phyloP scores from a whole-genome alignment of 2,113 vertebrate genomes.

The Clarias magur region DNA sequence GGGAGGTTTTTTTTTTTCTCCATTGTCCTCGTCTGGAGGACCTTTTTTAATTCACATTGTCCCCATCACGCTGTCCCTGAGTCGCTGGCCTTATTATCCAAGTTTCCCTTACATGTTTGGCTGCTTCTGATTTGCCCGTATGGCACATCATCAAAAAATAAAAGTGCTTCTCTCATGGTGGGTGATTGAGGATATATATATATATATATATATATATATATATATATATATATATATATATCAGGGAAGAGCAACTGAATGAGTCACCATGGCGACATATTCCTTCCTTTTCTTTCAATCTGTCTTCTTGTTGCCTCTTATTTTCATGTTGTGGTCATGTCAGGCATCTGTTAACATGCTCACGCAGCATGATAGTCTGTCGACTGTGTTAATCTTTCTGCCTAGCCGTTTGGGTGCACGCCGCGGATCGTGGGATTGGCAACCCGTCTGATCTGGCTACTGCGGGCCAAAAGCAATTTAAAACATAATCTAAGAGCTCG shows the following conservation, averaged over 20 bases:
- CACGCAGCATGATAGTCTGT: not conserved
- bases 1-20: too few species aligned
- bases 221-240: not conserved
- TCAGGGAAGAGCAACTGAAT: slow-evolving; percentile 25
- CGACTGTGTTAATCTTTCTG: not conserved
- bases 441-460: not conserved
- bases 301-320: slow-evolving; percentile 26
- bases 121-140: slow-evolving; percentile 42
- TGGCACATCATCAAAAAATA: slow-evolving; percentile 31
- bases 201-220: not conserved
- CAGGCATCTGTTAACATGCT: slow-evolving; percentile 2
- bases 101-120: slow-evolving; percentile 5
- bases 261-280: slow-evolving; percentile 50
- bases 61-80: not conserved
- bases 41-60: slow-evolving; percentile 10
- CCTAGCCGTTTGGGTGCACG: not conserved
- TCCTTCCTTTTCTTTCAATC: slow-evolving; percentile 11
- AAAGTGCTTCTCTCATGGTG: slow-evolving; percentile 6
- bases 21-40: not conserved
- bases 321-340: slow-evolving; percentile 33
- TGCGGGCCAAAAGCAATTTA: slow-evolving; percentile 2
- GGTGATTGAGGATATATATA: slow-evolving; percentile 20
- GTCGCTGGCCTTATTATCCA: slow-evolving; percentile 33
- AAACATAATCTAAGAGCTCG: not conserved
- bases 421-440: not conserved